Base-by-base conservation (phyloP, 2,797 vertebrate species). In the Falco columbarius region DNA sequence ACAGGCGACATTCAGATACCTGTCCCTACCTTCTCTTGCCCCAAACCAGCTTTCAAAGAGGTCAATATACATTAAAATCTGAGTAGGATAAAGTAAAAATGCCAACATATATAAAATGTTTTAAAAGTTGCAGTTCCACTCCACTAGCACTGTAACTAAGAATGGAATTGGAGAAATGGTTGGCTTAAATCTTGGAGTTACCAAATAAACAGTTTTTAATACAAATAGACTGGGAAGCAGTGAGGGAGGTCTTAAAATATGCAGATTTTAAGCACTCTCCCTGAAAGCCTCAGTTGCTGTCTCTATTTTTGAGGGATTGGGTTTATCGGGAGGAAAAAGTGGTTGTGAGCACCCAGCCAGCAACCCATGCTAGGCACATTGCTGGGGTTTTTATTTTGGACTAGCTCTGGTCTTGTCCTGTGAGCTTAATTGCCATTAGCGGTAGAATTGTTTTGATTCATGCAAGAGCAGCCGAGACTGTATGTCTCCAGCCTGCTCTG, bases 321-420 rank as follows among this genome's bases (percentile, higher is more conserved):
- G 8, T 82, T 75, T 75, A 13, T 6, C 46, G 26, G 30, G 54
- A 91, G n/a, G 27, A 86, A 71, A 76, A 62, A 22, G 7, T 38
- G 38, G 13, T 72, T 61, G 42, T 42, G 51, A 81, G 29, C 11
- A 26, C 22, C 11, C 32, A 32, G 2, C 0, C 7, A 44, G 42
- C 42, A 44, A 0, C 14, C 51, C 32, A 23, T 0, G 0, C 15
- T 73, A 40, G 22, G 7, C 23, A 52, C 5, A 9, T 26, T 68
- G n/a, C n/a, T 55, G 12, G 2, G 2, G 4, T 27, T 55, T 89
- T 76, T 67, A 8, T 44, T 70, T 73, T 44, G 47, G 23, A 36
- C 24, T n/a, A 82, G 22, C 21, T 76, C 51, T 82, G 36, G 6
- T 75, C 62, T 80, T 32, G n/a, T 73, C 38, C 30, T 76, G 27